Base-by-base conservation (phyloP, 2,797 vertebrate species). In the Odontamblyopus lacepedii region DNA sequence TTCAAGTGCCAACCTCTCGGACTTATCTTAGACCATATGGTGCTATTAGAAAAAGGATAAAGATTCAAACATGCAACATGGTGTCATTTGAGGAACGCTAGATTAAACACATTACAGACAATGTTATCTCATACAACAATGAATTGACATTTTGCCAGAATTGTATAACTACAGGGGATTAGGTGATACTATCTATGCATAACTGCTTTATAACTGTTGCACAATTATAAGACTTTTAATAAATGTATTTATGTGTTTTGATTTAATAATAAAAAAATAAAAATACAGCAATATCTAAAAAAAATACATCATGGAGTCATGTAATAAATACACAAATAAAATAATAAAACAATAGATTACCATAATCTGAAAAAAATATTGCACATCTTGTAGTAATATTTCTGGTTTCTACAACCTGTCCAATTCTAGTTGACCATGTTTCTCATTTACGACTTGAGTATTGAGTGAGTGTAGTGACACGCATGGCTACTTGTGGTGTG, bases 401-500 rank as follows among this genome's bases (percentile, higher is more conserved):
- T 13, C 44, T 48, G n/a, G 19, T 55, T 55, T 74, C 51, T 51
- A 72, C 57, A 51, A 41, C 23, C 59, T 57, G 11, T 64, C 73
- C 15, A n/a, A 65, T 69, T 32, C 69, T 26, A 55, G 19, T n/a
- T 23, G 15, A 61, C 66, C 27, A 27, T 75, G 67, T 66, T 78
- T 67, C 60, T 74, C 63, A 61, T 66, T 63, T 69, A 32, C 69
- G 30, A 27, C 67, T 69, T 68, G 9, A 44, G 50, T 68, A 53
- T 74, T 78, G 70, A 63, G 70, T 81, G 67, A 82, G 75, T 35
- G 64, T 75, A 57, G 51, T 73, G 82, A 79, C 84, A 87, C 15
- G 68, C 82, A 72, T 77, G 68, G 75, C 83, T 82, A 78, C 73
- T 74, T 85, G 85, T 76, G 79, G 84, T 88, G 73, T 78, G 60